Conservation (phyloP, 2,113 vertebrate genomes). For the Brachyistius frenatus region DNA sequence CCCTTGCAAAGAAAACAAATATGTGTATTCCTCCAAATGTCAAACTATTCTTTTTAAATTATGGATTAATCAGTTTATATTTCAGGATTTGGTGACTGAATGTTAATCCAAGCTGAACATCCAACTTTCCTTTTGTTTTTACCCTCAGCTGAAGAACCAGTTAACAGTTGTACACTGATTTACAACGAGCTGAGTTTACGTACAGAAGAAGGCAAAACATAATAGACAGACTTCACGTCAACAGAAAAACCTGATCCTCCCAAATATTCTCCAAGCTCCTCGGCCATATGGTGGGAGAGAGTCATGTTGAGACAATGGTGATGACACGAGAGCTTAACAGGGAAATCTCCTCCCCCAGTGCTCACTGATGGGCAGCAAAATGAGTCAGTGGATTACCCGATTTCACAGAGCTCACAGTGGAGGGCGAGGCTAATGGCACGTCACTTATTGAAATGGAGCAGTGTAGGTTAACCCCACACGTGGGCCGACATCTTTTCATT, state of each 20-base stretch:
- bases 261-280: conserved; percentile 20
- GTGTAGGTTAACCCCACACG: conserved; percentile 73
- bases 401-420: conserved; percentile 61
- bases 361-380: conserved; percentile 56
- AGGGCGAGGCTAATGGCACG: conserved; percentile 69
- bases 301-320: conserved; percentile 60
- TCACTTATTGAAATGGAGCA: conserved; percentile 74
- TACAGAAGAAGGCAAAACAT: not conserved
- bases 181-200: not conserved
- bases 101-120: not conserved
- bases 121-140: not conserved
- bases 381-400: conserved; percentile 61
- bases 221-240: conserved; percentile 10
- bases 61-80: no score
- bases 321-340: conserved; percentile 61
- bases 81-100: no score
- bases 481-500: conserved; percentile 76
- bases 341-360: conserved; percentile 45
- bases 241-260: conserved; percentile 10
- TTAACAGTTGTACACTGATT: not conserved
- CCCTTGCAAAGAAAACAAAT: no score
- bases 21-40: no score
- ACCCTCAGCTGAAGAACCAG: not conserved
- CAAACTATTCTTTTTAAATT: no score
- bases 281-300: conserved; percentile 55